Evolutionary conservation across 1,140 invertebrate species (phyloP).

Genomic region (Drosophila serrata): DNA sequence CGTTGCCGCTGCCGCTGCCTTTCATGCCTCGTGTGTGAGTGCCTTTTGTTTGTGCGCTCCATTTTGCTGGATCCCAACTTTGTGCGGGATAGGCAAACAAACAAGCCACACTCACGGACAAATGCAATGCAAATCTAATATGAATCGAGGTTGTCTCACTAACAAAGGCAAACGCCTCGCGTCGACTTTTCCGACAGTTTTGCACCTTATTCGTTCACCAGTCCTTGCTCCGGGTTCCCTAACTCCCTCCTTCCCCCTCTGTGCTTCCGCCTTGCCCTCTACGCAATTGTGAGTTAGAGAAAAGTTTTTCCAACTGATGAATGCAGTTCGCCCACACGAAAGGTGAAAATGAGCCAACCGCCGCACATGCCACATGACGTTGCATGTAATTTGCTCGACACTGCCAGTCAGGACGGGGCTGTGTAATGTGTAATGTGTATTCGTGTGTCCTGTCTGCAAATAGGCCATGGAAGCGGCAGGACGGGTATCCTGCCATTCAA

Average conservation of each 20-base stretch:
- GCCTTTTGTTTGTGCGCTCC: slow-evolving; percentile 79
- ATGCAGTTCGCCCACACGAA: slow-evolving; percentile 51
- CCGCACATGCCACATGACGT: slow-evolving; percentile 79
- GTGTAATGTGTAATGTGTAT: slow-evolving; percentile 37
- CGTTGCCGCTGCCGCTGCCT: slow-evolving; percentile 35
- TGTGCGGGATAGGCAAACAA: slow-evolving; percentile 63
- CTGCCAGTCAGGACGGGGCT: slow-evolving; percentile 40
- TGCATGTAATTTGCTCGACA: slow-evolving; percentile 80
- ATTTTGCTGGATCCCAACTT: slow-evolving; percentile 82
- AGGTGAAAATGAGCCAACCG: slow-evolving; percentile 79
- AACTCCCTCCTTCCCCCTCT: background rate
- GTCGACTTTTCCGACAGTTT: slow-evolving; percentile 67
- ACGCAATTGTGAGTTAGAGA: slow-evolving; percentile 56
- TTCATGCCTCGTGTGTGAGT: slow-evolving; percentile 63
- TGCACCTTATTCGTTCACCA: slow-evolving; percentile 49
- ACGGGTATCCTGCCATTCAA: slow-evolving; percentile 69
- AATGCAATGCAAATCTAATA: slow-evolving; percentile 77
- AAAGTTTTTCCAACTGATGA: slow-evolving; percentile 70
- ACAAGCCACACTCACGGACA: slow-evolving; percentile 64
- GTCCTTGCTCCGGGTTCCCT: background rate
- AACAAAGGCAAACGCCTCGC: slow-evolving; percentile 78
- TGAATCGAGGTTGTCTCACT: slow-evolving; percentile 84
- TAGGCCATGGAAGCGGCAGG: slow-evolving; percentile 55
- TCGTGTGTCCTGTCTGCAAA: slow-evolving; percentile 76
- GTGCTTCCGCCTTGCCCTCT: slow-evolving; percentile 39